A percentile compares a stretch with the other conserved stretches of the same genome.
These are phyloP conservation scores for Turnix velox DNA, from an alignment of 2,113 vertebrate species.

Conservation along the genomic window DNA sequence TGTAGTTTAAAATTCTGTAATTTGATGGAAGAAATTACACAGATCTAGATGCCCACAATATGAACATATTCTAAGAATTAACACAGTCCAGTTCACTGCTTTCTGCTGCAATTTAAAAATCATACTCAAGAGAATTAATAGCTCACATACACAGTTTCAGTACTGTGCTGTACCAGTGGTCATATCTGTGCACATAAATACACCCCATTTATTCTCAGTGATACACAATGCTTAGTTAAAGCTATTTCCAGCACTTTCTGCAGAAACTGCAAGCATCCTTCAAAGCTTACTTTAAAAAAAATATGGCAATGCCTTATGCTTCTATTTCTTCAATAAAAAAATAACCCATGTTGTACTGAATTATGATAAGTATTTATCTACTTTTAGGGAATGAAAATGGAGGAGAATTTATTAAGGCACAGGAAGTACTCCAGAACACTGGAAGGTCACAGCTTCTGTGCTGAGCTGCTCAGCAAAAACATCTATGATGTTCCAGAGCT, in stretches of 20 bases:
- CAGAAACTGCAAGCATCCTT: conserved; percentile 19
- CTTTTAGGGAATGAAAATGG: conserved; percentile 72
- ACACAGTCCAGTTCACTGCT: background rate
- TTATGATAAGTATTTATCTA: conserved; percentile 71
- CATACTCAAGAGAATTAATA: background rate
- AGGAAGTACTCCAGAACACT: conserved; percentile 70
- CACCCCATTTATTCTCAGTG: background rate
- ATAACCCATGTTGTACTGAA: conserved; percentile 66
- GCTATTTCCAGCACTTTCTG: background rate
- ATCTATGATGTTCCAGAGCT: conserved; percentile 79
- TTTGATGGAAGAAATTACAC: background rate
- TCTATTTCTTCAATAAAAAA: conserved; percentile 55
- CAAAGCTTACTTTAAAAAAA: conserved; percentile 49
- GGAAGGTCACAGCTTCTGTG: conserved; percentile 84
- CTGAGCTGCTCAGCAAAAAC: conserved; percentile 76
- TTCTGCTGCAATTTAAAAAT: background rate
- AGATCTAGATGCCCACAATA: background rate
- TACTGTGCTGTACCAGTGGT: background rate
- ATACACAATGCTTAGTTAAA: background rate
- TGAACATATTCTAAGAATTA: background rate
- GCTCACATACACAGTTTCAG: background rate
- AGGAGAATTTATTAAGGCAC: conserved; percentile 79
- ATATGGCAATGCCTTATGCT: conserved; percentile 47
- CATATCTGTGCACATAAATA: background rate
- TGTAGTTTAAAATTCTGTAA: background rate